Conservation (phyloP, 2,113 vertebrate genomes). For the Ellobius talpinus region DNA sequence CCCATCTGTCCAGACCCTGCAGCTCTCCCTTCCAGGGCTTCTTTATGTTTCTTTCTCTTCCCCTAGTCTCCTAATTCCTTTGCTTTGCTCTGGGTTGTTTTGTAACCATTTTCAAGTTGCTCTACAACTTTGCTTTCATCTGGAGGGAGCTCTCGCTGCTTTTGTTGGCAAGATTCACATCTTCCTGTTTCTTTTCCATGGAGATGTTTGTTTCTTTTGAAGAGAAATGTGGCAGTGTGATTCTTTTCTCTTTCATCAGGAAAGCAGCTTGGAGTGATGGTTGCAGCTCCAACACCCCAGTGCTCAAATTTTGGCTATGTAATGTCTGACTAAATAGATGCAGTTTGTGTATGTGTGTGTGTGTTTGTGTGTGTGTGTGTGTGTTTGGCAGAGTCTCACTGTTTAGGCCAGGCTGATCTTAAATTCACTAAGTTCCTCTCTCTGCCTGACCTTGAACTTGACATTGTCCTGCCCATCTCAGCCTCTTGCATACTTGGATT, state of each 20-base stretch:
- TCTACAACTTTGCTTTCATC: slow-evolving; percentile 65
- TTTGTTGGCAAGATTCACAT: slow-evolving; percentile 57
- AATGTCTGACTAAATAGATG: neutral
- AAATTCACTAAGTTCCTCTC: neutral
- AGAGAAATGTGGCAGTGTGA: slow-evolving; percentile 18
- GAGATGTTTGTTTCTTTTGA: slow-evolving; percentile 70
- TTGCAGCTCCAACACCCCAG: neutral
- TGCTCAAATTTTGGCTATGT: neutral
- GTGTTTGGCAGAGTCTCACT: neutral
- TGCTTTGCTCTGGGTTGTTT: slow-evolving; percentile 9
- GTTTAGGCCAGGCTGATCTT: neutral
- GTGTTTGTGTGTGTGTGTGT: neutral
- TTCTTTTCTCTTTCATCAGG: neutral
- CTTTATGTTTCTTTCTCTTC: neutral
- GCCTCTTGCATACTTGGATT: neutral
- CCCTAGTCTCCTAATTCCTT: neutral
- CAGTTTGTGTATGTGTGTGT: neutral
- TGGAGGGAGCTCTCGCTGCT: slow-evolving; percentile 62
- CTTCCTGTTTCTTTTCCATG: slow-evolving; percentile 58
- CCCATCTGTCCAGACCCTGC: neutral
- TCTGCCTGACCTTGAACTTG: neutral
- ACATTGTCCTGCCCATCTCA: neutral
- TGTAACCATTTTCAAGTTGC: slow-evolving; percentile 60
- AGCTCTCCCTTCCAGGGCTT: slow-evolving; percentile 11
- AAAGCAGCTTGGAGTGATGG: neutral